phyloP scores from a whole-genome alignment of 2,797 vertebrate species.

The Gouania willdenowi region DNA sequence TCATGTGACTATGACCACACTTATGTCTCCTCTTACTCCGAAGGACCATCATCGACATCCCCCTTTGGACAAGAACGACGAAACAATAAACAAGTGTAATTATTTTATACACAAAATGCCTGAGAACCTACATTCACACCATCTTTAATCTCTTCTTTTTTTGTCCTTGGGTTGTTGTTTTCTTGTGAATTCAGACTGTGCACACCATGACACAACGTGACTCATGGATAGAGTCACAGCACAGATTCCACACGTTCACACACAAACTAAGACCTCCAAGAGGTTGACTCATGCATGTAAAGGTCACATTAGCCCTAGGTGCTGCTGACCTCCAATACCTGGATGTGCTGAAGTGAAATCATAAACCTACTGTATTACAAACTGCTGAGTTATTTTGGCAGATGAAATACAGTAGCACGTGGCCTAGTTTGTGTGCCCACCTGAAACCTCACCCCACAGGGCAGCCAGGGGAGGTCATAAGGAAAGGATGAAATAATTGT shows the following conservation, averaged over 20 bases:
- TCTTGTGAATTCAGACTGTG: conserved; percentile 8
- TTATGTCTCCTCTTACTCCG: too few species aligned
- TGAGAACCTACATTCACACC: too few species aligned
- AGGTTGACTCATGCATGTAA: too few species aligned
- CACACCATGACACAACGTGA: conserved; percentile 36
- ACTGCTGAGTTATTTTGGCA: conserved; percentile 73
- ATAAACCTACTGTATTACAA: conserved; percentile 60
- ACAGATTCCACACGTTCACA: conserved; percentile 12
- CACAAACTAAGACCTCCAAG: too few species aligned
- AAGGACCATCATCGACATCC: too few species aligned
- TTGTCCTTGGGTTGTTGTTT: conserved; percentile 12
- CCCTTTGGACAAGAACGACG: too few species aligned
- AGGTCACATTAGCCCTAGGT: too few species aligned
- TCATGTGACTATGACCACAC: not conserved
- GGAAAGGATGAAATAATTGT: conserved; percentile 70
- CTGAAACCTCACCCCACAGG: conserved; percentile 70
- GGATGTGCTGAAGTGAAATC: conserved; percentile 53
- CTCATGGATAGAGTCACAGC: conserved; percentile 21
- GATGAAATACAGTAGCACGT: conserved; percentile 64
- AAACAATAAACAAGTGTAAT: too few species aligned
- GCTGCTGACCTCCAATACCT: conserved; percentile 45
- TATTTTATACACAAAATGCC: too few species aligned
- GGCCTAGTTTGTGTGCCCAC: conserved; percentile 64
- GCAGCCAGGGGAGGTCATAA: conserved; percentile 37
- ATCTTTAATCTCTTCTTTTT: not conserved